phyloP scores from a whole-genome alignment of 1,140 invertebrate species.

The Diorhabda carinulata region DNA sequence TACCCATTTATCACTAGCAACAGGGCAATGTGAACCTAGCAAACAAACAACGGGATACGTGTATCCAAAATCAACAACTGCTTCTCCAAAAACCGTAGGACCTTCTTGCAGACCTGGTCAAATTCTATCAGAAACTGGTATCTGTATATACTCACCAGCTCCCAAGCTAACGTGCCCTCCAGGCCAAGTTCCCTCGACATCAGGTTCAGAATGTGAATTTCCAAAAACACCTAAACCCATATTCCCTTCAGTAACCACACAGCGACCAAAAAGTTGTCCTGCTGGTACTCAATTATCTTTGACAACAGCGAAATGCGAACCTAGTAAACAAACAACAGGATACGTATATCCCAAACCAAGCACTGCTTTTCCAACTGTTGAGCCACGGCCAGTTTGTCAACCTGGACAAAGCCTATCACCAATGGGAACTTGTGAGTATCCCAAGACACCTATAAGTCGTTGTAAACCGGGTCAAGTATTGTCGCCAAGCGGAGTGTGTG shows the following conservation, averaged over 20 bases:
- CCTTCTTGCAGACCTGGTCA: constrained; percentile 5
- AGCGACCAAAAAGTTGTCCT: constrained; percentile 15
- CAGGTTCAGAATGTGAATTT: constrained; percentile 13
- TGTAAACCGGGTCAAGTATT: background rate
- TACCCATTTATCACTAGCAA: too few species aligned
- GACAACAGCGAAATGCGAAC: constrained; percentile 10
- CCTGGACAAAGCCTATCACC: background rate
- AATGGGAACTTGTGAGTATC: background rate
- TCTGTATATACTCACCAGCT: constrained; percentile 3
- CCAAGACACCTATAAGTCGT: background rate
- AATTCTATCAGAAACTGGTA: background rate
- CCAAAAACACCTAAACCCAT: background rate
- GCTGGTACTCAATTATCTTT: constrained; percentile 16
- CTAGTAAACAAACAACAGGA: background rate
- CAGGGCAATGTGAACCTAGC: too few species aligned
- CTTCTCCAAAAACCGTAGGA: too few species aligned
- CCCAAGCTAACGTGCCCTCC: background rate
- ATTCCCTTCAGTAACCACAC: background rate
- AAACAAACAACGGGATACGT: too few species aligned
- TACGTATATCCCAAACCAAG: constrained; percentile 8
- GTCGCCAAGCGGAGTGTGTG: constrained; percentile 3
- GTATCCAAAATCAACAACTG: background rate
- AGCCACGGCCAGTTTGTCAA: background rate
- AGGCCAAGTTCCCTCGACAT: constrained; percentile 6
- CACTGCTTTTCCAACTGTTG: background rate